Base-by-base conservation (phyloP, 2,797 vertebrate species). In the Nannoperca obscura region DNA sequence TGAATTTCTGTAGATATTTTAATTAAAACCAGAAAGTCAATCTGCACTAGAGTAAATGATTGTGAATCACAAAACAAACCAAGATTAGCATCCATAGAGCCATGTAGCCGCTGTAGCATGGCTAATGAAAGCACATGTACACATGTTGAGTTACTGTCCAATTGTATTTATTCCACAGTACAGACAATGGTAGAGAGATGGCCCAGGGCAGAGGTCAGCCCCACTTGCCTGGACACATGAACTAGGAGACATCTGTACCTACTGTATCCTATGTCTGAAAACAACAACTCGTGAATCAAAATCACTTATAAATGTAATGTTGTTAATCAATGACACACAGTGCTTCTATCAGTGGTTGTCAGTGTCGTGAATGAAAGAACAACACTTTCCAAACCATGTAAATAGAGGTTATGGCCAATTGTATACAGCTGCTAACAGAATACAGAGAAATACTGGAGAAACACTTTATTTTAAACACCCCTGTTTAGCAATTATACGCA, bases 91-190 rank as follows among this genome's bases (percentile, higher is more conserved):
- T 22, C 34, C 20, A 57, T 7, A 5, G 17, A 20, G 32, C 10
- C 15, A 34, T 3, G 55, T 27, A 27, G 24, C 46, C 1, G 32
- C 47, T 17, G n/a, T 4, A 27, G 34, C 34, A 20, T 14, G 24
- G 22, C 19, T 0, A 14, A 62, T 57, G 42, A 73, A 76, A 52
- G 7, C 20, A 80, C 60, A 54, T 38, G 0, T 0, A 72, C 68
- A 55, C 64, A 54, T 1, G 12, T 10, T 32, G 10, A 46, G 30
- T 59, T 69, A 69, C 75, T 7, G 32, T 86, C 67, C 86, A 92
- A 88, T 86, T 90, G 86, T 82, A 79, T 94, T 92, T 92, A 93
- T 90, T 93, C 83, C 87, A 93, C 91, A 91, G 80, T 83, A 90
- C 86, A 92, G 87, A 92, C 85, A 91, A 86, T 86, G 88, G 85